Base-by-base conservation (phyloP, 64 coral and sea anemone genomes). In the Anthopleura sola region DNA sequence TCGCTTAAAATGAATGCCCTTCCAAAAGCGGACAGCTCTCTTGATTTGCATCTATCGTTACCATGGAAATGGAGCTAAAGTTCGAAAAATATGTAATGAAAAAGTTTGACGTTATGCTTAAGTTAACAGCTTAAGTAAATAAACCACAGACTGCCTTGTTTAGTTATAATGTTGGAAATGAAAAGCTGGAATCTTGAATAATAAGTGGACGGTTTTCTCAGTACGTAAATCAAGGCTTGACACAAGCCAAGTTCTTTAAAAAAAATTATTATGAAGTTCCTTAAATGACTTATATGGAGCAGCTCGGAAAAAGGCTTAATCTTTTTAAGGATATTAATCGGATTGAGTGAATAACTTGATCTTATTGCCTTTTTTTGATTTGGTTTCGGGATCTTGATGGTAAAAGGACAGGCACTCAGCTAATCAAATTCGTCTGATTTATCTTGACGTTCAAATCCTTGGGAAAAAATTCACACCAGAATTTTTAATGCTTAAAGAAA, bases 101-200 rank as follows among this genome's bases (percentile, higher is more conserved):
- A 66, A 66, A 11, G 21, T 8, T 79, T 79, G 44, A 48, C 76
- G 24, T 79, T 79, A 46, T 48, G 76, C 76, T 79, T 79, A 79
- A 79, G 37, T 71, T 79, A 79, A 79, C 76, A 79, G 76, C 38
- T 79, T 79, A 79, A 44, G 44, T 79, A 13, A 79, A 79, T 48
- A 79, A 44, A 79, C 23, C 37, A 79, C 44, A 47, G 76, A 79
- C 76, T 79, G 19, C 6, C 15, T 26, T 79, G 76, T 79, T 79
- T 79, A n/a, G 1, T 79, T 71, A 34, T 71, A 0, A 13, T 34
- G n/a, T 71, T 71, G 66, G 11, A 71, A 71, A 71, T 62, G 21
- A 33, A 71, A 71, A 71, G 66, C 66, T 31, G 24, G 66, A 71
- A 34, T 2, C 29, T 71, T 71, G 66, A 71, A 71, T 71, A 71